These are phyloP conservation scores for Onychostoma macrolepis DNA, from an alignment of 2,113 vertebrate species.

Conservation along the genomic window DNA sequence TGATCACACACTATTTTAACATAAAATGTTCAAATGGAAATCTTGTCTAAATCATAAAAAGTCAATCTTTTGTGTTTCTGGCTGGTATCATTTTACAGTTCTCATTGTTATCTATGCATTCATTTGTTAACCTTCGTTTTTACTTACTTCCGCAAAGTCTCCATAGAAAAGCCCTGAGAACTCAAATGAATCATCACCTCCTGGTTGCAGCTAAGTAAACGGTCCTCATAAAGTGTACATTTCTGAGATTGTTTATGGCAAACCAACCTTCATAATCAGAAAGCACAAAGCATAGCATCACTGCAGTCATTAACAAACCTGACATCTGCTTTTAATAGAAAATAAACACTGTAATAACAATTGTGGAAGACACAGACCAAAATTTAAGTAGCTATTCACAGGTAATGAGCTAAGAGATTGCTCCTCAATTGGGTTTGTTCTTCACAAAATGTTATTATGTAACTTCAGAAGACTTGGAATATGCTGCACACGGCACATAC, in stretches of 20 bases:
- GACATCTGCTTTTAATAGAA: not conserved
- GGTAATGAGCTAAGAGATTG: not conserved
- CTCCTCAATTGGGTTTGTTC: not conserved
- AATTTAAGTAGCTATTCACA: not conserved
- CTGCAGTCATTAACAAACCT: not conserved
- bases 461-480: not conserved
- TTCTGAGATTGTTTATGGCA: not conserved
- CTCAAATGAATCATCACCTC: not conserved
- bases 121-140: not conserved
- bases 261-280: not conserved
- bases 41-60: not conserved
- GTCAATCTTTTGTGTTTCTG: not conserved
- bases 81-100: not conserved
- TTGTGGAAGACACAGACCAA: not conserved
- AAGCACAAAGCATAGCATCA: not conserved
- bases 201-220: not conserved
- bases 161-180: not conserved
- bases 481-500: not conserved
- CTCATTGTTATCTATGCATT: not conserved
- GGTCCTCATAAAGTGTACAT: fast-evolving
- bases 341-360: not conserved
- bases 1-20: not conserved
- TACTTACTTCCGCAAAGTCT: not conserved
- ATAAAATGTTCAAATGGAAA: not conserved
- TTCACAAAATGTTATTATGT: not conserved